Evolutionary conservation across 2,888 invertebrate species (phyloP).

Genomic region (Melieria picta): DNA sequence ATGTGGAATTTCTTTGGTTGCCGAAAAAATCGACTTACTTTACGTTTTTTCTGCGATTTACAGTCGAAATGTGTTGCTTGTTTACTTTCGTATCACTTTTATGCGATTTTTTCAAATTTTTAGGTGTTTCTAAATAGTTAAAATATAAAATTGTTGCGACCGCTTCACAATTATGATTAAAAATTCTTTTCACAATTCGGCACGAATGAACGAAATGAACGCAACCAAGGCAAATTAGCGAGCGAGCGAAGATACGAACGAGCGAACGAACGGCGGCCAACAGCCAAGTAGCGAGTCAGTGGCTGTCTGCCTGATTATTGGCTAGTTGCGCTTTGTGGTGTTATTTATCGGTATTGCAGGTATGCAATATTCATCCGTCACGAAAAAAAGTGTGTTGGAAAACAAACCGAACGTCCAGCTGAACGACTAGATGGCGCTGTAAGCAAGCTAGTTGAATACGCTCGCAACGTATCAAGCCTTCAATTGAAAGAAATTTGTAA

Average conservation of each 20-base stretch:
- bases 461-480: too few relatives aligned
- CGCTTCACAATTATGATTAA: slow-evolving; percentile 26
- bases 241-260: slow-evolving; percentile 28
- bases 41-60: slow-evolving; percentile 9
- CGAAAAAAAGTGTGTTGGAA: too few relatives aligned
- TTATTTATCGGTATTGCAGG: too few relatives aligned
- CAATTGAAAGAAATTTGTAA: too few relatives aligned
- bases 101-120: slow-evolving; percentile 34
- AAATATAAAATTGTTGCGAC: slow-evolving; percentile 32
- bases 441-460: too few relatives aligned
- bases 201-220: slow-evolving; percentile 38
- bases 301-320: background rate
- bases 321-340: too few relatives aligned
- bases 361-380: too few relatives aligned
- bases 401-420: too few relatives aligned
- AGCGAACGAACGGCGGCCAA: slow-evolving; percentile 42
- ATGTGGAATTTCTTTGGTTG: background rate
- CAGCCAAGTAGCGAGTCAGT: slow-evolving; percentile 15
- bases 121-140: slow-evolving; percentile 25
- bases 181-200: slow-evolving; percentile 39
- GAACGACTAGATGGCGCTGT: too few relatives aligned
- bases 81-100: slow-evolving; percentile 14
- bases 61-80: slow-evolving; percentile 16
- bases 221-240: slow-evolving; percentile 22
- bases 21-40: slow-evolving; percentile 7